Evolutionary conservation across 2,888 invertebrate species (phyloP), one percentile per base, ranked within the genome.

Genomic region (Drosophila paranaensis): DNA sequence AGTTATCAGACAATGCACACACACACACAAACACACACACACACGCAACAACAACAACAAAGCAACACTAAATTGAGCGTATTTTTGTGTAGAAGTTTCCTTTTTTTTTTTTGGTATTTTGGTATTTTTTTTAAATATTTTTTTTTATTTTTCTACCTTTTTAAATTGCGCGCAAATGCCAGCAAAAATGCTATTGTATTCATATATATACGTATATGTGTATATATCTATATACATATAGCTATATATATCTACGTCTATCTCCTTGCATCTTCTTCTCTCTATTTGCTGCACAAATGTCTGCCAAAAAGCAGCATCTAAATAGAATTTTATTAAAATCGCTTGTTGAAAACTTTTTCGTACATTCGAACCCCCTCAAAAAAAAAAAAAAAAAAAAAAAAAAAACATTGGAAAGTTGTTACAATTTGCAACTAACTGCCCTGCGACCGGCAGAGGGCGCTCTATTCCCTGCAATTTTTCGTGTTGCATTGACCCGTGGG

Each of bases 321-420:
- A 89, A 89, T 87, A 84, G 88, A 85, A 86, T 88, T 88, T 85
- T 89, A 88, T 85, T 85, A 89, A 86, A 89, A 88, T 88, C 82
- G 89, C 88, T 89, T 89, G 89, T 78, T 89, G 82, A 78, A 87
- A 89, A 80, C 51, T 88, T 74, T 71, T 55, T 42, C 27, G 30
- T 27, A 58, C 70, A 71, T 66, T 76, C 70, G 51, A 48, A 48
- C 27, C 13, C 79, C 82, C 27, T 4, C 27, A 4, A 86, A 50
- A 48, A n/a, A 10, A 46, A 35, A 0, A 13, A 20, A n/a, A n/a
- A n/a, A 35, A 1, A 6, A 35, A 13, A 13, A 37, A 4, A n/a
- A 50, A 48, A 48, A 30, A 10, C 30, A 10, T 6, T 50, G 48
- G 3, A 16, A 86, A 87, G 80, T 82, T 82, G 66, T 56, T 64